Percentiles rank a stretch among this genome's conserved stretches.
Conservation (phyloP, 2,888 invertebrate genomes). For the Eilema depressum region DNA sequence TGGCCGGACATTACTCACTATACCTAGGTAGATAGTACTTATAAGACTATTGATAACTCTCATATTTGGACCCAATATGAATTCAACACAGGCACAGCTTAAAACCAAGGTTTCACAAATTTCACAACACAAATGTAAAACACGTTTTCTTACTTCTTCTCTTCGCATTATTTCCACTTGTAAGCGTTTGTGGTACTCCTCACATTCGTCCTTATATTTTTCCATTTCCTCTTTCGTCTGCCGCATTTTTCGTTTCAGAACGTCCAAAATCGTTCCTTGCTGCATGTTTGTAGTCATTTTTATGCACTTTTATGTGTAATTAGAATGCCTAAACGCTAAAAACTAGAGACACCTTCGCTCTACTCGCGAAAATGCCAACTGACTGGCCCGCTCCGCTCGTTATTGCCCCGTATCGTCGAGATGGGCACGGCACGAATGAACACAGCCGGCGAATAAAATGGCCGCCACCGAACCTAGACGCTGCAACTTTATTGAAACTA, state of each 20-base stretch:
- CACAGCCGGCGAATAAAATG: conserved; percentile 86
- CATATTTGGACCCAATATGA: conserved; percentile 62
- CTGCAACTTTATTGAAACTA: conserved; percentile 72
- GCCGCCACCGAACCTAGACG: conserved; percentile 79
- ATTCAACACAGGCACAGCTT: conserved; percentile 67
- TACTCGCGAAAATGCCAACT: conserved; percentile 87
- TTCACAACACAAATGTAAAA: conserved; percentile 74
- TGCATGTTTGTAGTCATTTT: conserved; percentile 96
- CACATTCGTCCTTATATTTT: conserved; percentile 98
- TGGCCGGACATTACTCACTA: conserved; percentile 87
- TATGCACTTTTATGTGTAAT: conserved; percentile 79
- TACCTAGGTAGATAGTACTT: conserved; percentile 81
- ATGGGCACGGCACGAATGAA: conserved; percentile 85
- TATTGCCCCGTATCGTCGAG: conserved; percentile 80
- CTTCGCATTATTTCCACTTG: conserved; percentile 98
- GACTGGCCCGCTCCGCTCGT: conserved; percentile 80
- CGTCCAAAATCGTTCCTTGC: conserved; percentile 97
- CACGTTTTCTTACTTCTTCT: conserved; percentile 96
- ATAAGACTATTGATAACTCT: conserved; percentile 76
- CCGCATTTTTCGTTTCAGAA: conserved; percentile 99
- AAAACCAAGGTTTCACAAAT: conserved; percentile 62
- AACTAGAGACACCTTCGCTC: conserved; percentile 84
- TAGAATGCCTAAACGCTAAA: conserved; percentile 76
- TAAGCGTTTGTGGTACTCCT: conserved; percentile 97
- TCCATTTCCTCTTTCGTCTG: conserved; percentile 99